A percentile compares a stretch with the other conserved stretches of the same genome.
phyloP scores from a whole-genome alignment of 2,113 vertebrate species.

The Setophaga coronata region DNA sequence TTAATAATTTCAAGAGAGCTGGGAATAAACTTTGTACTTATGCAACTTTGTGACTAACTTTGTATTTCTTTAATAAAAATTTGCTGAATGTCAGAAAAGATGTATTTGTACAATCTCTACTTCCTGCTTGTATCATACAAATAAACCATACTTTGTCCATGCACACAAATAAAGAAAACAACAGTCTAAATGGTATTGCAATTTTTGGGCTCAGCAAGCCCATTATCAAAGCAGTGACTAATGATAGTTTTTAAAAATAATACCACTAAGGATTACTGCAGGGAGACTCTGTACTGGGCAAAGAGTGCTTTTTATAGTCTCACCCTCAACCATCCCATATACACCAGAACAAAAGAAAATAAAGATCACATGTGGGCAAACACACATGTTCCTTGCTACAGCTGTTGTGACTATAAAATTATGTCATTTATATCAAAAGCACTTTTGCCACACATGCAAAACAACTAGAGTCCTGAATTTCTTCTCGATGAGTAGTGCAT shows the following conservation, averaged over 20 bases:
- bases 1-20: background rate
- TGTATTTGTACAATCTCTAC: constrained; percentile 43
- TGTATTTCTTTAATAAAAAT: background rate
- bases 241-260: constrained; percentile 49
- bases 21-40: constrained; percentile 17
- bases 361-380: constrained; percentile 67
- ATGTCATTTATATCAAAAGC: constrained; percentile 66
- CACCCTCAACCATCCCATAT: background rate
- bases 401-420: constrained; percentile 75
- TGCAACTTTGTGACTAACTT: background rate
- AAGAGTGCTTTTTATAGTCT: constrained; percentile 45
- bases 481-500: constrained; percentile 74
- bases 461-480: constrained; percentile 72
- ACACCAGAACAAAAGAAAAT: constrained; percentile 37
- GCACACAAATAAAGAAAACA: constrained; percentile 67
- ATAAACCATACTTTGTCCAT: constrained; percentile 62
- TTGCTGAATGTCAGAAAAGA: constrained; percentile 54
- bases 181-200: constrained; percentile 70
- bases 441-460: constrained; percentile 69
- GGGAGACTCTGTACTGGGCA: constrained; percentile 41
- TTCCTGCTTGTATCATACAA: constrained; percentile 52
- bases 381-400: constrained; percentile 69
- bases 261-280: constrained; percentile 63
- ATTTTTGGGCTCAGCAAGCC: constrained; percentile 31
- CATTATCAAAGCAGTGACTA: constrained; percentile 42